These are phyloP conservation scores for Rafetus swinhoei DNA, from an alignment of 2,113 vertebrate species.

Conservation along the genomic window DNA sequence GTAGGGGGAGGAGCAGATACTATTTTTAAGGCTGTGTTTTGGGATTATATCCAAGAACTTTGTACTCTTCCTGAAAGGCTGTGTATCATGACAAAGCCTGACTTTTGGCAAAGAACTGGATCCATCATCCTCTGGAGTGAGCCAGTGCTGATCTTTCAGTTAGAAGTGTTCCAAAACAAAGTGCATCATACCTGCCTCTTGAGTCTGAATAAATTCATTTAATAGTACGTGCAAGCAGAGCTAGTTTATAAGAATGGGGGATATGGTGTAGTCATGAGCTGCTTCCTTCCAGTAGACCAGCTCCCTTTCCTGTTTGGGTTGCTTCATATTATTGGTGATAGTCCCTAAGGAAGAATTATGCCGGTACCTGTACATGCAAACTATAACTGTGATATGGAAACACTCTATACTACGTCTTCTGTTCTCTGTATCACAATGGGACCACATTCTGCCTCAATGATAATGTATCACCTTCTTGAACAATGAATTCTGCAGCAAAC, in stretches of 20 bases:
- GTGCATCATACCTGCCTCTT: neutral
- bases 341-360: neutral
- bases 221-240: neutral
- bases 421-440: neutral
- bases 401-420: neutral
- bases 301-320: neutral
- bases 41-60: neutral
- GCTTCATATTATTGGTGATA: neutral
- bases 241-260: neutral
- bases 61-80: neutral
- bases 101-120: neutral
- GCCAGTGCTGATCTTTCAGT: neutral
- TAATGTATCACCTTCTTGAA: neutral
- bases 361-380: neutral
- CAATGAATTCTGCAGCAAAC: neutral
- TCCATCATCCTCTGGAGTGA: neutral
- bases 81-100: neutral
- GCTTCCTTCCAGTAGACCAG: neutral
- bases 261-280: neutral
- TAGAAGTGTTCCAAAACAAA: neutral
- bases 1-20: neutral
- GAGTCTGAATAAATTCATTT: neutral
- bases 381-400: neutral
- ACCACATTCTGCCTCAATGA: neutral
- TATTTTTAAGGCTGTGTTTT: neutral